Percentiles rank a stretch among this genome's conserved stretches.
Evolutionary conservation across 2,113 vertebrate species (phyloP).

Genomic region (Megaleporinus macrocephalus): DNA sequence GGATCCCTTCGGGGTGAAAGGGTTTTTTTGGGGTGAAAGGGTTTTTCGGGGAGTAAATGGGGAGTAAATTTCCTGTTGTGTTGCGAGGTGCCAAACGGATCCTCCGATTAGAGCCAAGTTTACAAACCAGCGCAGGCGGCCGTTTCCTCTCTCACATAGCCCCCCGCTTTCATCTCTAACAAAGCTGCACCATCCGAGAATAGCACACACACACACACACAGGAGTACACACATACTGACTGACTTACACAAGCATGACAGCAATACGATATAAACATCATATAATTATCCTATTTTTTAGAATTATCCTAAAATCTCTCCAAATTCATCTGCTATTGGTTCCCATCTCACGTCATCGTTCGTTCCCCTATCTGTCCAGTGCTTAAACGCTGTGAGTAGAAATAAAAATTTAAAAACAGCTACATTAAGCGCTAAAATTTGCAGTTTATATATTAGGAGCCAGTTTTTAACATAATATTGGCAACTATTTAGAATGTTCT

Average conservation of each 20-base stretch:
- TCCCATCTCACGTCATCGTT: too few relatives aligned
- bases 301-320: too few relatives aligned
- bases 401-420: too few relatives aligned
- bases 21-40: constrained; percentile 68
- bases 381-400: too few relatives aligned
- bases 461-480: too few relatives aligned
- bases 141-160: constrained; percentile 68
- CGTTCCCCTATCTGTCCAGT: too few relatives aligned
- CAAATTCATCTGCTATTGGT: too few relatives aligned
- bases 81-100: constrained; percentile 79
- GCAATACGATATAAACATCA: neutral
- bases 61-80: constrained; percentile 76
- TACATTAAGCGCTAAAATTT: too few relatives aligned
- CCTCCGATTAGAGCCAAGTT: constrained; percentile 81
- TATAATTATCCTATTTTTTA: too few relatives aligned
- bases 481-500: too few relatives aligned
- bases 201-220: constrained; percentile 14
- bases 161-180: constrained; percentile 64
- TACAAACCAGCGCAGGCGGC: constrained; percentile 72
- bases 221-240: neutral
- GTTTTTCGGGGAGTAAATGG: constrained; percentile 64
- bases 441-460: too few relatives aligned
- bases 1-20: constrained; percentile 56
- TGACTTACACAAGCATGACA: neutral
- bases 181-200: constrained; percentile 56